Base-by-base conservation (phyloP, 2,888 invertebrate species). In the Epirrhoe alternata region DNA sequence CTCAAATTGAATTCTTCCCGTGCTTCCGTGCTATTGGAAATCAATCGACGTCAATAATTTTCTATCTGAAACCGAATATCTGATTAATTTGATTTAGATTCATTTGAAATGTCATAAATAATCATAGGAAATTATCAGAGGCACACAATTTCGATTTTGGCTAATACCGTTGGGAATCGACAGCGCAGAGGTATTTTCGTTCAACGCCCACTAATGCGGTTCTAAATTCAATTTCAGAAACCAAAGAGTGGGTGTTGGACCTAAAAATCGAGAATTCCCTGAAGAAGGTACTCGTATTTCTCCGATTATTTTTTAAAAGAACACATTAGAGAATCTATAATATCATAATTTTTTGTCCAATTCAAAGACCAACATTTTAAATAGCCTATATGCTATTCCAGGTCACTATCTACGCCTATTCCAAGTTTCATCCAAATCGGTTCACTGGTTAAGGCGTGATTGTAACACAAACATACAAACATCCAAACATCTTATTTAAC, bases 31-130 rank as follows among this genome's bases (percentile, higher is more conserved):
- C 38, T 12, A 42, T 42, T 12, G 38, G 38, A 42, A 10, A 38
- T 49, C 17, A 50, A 50, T 17, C 38, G 10, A 17, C 17, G 17
- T 3, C 24, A 50, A 17, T 24, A 24, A 24, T 24, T 50, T 50
- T 50, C 49, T 24, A 50, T 50, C 16, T 50, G 7, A 47, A 1
- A 47, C 14, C 6, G 47, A 50, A 17, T 10, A 6, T 50, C 8
- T 50, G 49, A 17, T 50, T 50, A 17, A 50, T 50, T 50, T 50
- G 49, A 50, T 50, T 49, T 17, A 7, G 16, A 17, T 49, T 49
- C 8, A 8, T 49, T 17, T 50, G 49, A 3, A 50, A 17, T 50
- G 49, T 10, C 16, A 24, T 24, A 24, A 24, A 24, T 24, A 24
- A 24, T 24, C 1, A 24, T 2, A 24, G 24, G 24, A 24, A 24